Evolutionary conservation across 2,797 vertebrate species (phyloP).

Genomic region (Picus viridis): DNA sequence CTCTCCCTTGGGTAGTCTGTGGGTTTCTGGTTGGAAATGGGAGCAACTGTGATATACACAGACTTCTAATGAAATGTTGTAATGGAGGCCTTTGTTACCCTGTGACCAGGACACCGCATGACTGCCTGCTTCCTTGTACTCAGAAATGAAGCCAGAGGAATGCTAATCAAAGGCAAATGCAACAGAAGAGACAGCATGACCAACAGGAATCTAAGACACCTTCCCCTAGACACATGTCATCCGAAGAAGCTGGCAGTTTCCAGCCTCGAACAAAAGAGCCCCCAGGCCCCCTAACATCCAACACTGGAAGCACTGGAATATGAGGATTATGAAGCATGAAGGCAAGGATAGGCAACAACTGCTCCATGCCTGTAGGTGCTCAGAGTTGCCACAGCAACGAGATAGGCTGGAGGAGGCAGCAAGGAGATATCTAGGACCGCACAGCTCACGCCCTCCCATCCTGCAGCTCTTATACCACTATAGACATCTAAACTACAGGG

Average conservation of each 20-base stretch:
- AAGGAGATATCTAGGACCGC: not conserved
- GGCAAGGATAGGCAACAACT: constrained; percentile 24
- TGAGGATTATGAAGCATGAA: not conserved
- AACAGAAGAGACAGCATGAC: not conserved
- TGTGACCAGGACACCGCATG: constrained; percentile 39
- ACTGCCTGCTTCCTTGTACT: not conserved
- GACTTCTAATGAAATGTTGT: constrained; percentile 32
- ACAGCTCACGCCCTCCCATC: not conserved
- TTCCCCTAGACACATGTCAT: not conserved
- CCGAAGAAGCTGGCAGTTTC: not conserved
- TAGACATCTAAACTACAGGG: not conserved
- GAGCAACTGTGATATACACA: constrained; percentile 14
- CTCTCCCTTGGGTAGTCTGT: constrained; percentile 2
- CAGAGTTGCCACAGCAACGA: constrained; percentile 53
- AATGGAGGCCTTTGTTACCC: constrained; percentile 33
- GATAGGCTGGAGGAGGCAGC: constrained; percentile 39
- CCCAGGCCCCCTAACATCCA: not conserved
- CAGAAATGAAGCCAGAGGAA: constrained; percentile 19
- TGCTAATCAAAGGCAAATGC: constrained; percentile 41
- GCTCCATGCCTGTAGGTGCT: not conserved
- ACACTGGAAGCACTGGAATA: not conserved
- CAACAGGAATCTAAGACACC: not conserved
- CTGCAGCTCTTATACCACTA: not conserved
- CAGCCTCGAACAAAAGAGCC: not conserved
- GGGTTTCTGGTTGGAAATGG: constrained; percentile 27